These are phyloP conservation scores for Cuniculus paca DNA, from an alignment of 2,797 vertebrate genomes.

Conservation along the genomic window DNA sequence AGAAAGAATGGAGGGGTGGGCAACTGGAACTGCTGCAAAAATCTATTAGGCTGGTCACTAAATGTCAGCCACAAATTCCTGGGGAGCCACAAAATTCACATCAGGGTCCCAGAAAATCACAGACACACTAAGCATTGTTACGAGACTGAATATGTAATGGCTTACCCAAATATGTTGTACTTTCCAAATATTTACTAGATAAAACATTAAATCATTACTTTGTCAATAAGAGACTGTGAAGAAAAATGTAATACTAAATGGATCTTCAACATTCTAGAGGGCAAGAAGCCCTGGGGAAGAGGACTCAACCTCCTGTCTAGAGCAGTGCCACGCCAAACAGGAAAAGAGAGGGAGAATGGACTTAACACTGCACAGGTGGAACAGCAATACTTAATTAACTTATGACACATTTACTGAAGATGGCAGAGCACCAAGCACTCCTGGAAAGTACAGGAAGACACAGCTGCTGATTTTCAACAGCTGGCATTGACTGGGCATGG, in stretches of 20 bases:
- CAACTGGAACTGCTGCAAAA: background rate
- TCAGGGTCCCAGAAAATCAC: background rate
- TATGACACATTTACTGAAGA: background rate
- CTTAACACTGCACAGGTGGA: fast-evolving
- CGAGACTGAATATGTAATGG: background rate
- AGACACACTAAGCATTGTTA: background rate
- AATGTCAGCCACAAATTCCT: slow-evolving; percentile 12
- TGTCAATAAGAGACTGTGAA: background rate
- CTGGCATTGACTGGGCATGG: background rate
- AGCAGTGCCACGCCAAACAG: fast-evolving
- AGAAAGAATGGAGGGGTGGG: too few relatives aligned
- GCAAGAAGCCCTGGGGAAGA: background rate
- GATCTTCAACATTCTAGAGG: background rate
- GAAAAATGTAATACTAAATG: background rate
- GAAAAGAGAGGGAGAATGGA: background rate
- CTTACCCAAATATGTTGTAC: background rate
- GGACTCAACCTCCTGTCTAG: background rate
- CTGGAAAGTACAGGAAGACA: background rate
- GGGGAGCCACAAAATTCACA: background rate
- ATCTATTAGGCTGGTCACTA: background rate
- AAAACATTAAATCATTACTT: background rate
- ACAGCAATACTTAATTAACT: too few relatives aligned
- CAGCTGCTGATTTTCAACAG: background rate
- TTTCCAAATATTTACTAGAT: background rate
- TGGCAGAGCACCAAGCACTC: fast-evolving